These are phyloP conservation scores for Microchrysa polita DNA, from an alignment of 2,888 invertebrate genomes.

Conservation along the genomic window DNA sequence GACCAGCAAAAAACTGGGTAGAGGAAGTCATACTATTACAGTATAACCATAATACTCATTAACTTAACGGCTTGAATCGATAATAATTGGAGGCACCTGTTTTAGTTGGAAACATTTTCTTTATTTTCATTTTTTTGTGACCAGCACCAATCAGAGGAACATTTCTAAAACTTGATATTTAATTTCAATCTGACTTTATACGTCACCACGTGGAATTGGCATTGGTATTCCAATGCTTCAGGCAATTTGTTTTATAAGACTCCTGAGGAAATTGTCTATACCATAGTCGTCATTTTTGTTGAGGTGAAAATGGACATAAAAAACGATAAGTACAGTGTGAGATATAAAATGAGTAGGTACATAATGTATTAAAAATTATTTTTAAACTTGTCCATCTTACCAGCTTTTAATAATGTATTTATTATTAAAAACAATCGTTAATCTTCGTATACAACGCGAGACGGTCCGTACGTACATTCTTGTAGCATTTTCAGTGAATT, in stretches of 20 bases:
- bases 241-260: slow-evolving; percentile 45
- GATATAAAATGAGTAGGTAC: neutral
- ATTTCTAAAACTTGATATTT: neutral
- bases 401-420: too few relatives aligned
- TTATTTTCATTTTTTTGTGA: too few relatives aligned
- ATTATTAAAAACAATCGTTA: too few relatives aligned
- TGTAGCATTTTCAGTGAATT: too few relatives aligned
- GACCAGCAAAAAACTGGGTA: neutral
- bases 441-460: too few relatives aligned
- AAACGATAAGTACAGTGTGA: slow-evolving; percentile 1
- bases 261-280: slow-evolving; percentile 34
- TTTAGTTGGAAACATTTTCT: slow-evolving; percentile 11
- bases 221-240: slow-evolving; percentile 32
- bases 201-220: slow-evolving; percentile 13
- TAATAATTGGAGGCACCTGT: slow-evolving; percentile 42
- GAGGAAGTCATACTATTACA: neutral
- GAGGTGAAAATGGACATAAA: neutral
- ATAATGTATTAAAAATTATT: too few relatives aligned
- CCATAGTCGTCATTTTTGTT: slow-evolving; percentile 6
- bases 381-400: too few relatives aligned
- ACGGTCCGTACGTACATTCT: too few relatives aligned
- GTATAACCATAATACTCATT: too few relatives aligned
- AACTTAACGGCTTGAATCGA: slow-evolving; percentile 1
- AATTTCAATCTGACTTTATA: neutral
- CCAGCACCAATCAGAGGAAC: slow-evolving; percentile 10